Base-by-base conservation (phyloP, 2,113 vertebrate species). In the Piliocolobus tephrosceles region DNA sequence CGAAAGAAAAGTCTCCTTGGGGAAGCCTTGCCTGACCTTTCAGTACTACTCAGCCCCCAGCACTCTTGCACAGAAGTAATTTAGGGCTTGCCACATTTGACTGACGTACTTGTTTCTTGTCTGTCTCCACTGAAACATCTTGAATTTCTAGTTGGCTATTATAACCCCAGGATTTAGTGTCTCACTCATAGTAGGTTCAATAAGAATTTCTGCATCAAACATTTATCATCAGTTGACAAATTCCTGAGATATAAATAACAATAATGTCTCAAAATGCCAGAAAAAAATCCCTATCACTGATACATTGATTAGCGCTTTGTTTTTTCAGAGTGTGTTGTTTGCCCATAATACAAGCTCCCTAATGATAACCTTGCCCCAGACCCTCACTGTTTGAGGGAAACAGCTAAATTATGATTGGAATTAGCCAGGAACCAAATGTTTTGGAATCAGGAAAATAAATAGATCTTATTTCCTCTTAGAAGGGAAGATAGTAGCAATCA, bases 391-490 rank as follows among this genome's bases (percentile, higher is more conserved):
- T 80, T 87, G 76, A 73, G 92, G 25, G 38, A 3, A 57, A 22
- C 20, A 84, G 35, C n/a, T 72, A 82, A 84, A 82, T 16, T 6
- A 27, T 86, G 18, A 10, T 50, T 12, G 17, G 17, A 96, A 78
- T 55, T 27, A 88, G 8, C 47, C 64, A 79, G 82, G 23, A 94
- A 58, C 4, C 12, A 72, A 18, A n/a, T 8, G 23, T 25, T 95
- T 93, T 45, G 50, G 30, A 90, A 88, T 73, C 30, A 83, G 45
- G 43, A 73, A 91, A 57, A 86, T 32, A 96, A 88, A 79, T 50
- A 85, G 45, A 85, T 20, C 32, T 94, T 40, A 92, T 95, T 96
- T 96, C 50, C 82, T 75, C 88, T 90, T 81, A 90, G 35, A 92
- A 81, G n/a, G 70, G 40, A 93, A 92, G 91, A 84, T 52, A n/a